phyloP scores from a whole-genome alignment of 2,797 vertebrate genomes.

The Esox lucius region DNA sequence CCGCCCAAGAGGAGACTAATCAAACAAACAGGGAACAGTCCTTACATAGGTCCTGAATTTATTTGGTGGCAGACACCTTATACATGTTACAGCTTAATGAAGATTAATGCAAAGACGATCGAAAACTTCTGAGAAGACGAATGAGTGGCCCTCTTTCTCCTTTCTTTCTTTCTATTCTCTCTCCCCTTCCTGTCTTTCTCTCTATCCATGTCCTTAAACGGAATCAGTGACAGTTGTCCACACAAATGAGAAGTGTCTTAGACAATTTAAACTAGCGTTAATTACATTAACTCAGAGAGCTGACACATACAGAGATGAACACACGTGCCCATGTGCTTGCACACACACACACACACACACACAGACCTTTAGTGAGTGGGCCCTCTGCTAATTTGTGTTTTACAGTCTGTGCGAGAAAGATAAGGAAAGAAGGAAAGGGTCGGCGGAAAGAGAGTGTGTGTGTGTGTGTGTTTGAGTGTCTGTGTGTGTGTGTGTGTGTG shows the following conservation, averaged over 20 bases:
- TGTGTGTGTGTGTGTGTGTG: not conserved
- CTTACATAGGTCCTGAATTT: no score
- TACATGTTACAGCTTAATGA: no score
- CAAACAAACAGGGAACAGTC: no score
- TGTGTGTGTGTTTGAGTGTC: no score
- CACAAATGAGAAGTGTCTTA: no score
- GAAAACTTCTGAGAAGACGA: no score
- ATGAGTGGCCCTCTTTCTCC: not conserved
- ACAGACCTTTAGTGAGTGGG: slow-evolving; percentile 53
- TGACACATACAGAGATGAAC: no score
- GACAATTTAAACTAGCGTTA: not conserved
- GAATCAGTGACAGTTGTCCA: no score
- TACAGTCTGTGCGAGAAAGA: slow-evolving; percentile 67
- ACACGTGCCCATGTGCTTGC: not conserved
- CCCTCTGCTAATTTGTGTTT: slow-evolving; percentile 69
- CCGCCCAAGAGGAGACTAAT: no score
- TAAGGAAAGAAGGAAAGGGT: slow-evolving; percentile 43
- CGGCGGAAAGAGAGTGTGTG: not conserved
- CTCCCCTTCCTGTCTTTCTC: not conserved
- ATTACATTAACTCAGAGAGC: not conserved
- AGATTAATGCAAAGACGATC: no score
- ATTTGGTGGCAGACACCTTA: no score
- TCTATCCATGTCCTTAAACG: no score
- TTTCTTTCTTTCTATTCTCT: not conserved
- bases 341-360: slow-evolving; percentile 5